Conservation (phyloP, 2,113 vertebrate species). For the Acanthisitta chloris region DNA sequence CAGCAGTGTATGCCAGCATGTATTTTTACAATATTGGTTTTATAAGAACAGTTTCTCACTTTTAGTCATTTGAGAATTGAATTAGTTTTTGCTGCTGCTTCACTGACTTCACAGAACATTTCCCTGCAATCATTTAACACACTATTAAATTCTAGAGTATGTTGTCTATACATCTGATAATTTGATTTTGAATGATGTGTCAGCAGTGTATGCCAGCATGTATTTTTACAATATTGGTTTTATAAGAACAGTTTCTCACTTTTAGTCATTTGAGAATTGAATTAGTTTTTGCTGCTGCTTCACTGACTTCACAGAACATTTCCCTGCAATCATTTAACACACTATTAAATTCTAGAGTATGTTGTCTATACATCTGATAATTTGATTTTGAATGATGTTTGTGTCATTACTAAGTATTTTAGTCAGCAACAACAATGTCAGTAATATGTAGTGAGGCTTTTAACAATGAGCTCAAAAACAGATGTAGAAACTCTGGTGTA, state of each 20-base stretch:
- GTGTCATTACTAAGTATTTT: conserved; percentile 82
- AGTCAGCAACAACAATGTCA: conserved; percentile 71
- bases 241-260: conserved; percentile 71
- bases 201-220: not conserved
- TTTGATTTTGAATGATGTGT: conserved; percentile 89
- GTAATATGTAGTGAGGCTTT: conserved; percentile 48
- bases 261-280: conserved; percentile 79
- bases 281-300: conserved; percentile 76
- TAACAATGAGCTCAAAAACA: conserved; percentile 49
- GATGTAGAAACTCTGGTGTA: conserved; percentile 12
- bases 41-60: conserved; percentile 71
- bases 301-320: conserved; percentile 82
- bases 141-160: conserved; percentile 77
- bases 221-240: conserved; percentile 65
- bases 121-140: conserved; percentile 80
- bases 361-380: conserved; percentile 79
- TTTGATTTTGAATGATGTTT: conserved; percentile 88
- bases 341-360: conserved; percentile 77
- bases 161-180: conserved; percentile 79
- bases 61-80: conserved; percentile 79
- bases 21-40: conserved; percentile 65
- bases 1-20: not conserved
- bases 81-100: conserved; percentile 76
- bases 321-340: conserved; percentile 80
- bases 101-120: conserved; percentile 82